These are phyloP conservation scores for Rhynchophorus ferrugineus DNA, from an alignment of 1,140 invertebrate species.

Conservation along the genomic window DNA sequence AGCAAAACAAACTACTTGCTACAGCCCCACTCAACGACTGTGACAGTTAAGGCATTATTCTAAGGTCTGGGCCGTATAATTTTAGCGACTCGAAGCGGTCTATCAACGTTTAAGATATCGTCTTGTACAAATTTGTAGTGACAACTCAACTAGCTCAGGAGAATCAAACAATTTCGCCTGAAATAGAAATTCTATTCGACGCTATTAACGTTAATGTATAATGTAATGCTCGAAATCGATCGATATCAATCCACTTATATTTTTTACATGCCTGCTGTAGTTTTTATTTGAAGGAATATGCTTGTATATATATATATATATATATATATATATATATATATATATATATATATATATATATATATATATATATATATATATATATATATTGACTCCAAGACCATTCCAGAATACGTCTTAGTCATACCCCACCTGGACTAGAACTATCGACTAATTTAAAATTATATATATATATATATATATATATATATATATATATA, in stretches of 20 bases:
- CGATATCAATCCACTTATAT: too few species aligned
- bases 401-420: not conserved
- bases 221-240: too few species aligned
- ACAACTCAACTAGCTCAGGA: too few species aligned
- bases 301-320: constrained; percentile 4
- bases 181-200: too few species aligned
- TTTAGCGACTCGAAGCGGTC: not conserved
- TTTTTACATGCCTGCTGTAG: too few species aligned
- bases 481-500: constrained; percentile 7
- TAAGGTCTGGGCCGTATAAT: not conserved
- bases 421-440: too few species aligned
- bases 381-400: not conserved
- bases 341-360: constrained; percentile 7
- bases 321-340: constrained; percentile 7
- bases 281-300: too few species aligned
- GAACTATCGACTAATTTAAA: too few species aligned
- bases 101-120: too few species aligned
- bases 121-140: too few species aligned
- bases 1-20: not conserved
- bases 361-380: constrained; percentile 7
- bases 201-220: too few species aligned
- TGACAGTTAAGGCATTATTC: not conserved
- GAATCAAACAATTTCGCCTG: too few species aligned
- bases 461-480: constrained; percentile 7
- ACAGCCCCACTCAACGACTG: not conserved